These are phyloP conservation scores for Luffia ferchaultella DNA, from an alignment of 2,888 invertebrate genomes.

Conservation along the genomic window DNA sequence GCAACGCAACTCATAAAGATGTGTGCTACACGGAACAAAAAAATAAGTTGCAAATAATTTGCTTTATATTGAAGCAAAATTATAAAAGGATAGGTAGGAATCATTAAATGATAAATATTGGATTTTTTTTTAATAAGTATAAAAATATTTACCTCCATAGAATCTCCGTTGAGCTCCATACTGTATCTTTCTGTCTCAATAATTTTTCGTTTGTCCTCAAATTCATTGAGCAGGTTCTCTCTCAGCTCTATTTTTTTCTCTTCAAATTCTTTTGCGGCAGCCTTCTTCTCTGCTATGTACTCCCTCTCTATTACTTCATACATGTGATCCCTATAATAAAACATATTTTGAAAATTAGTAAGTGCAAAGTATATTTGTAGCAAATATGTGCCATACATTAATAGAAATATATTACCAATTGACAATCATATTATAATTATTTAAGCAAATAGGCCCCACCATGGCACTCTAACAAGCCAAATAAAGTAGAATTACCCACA, in stretches of 20 bases:
- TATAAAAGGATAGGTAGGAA: no score
- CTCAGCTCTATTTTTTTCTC: constrained; percentile 92
- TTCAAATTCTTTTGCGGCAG: constrained; percentile 91
- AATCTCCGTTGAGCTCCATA: constrained; percentile 91
- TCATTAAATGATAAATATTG: no score
- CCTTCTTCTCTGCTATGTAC: constrained; percentile 86
- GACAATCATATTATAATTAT: not conserved
- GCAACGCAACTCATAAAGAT: no score
- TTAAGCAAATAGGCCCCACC: not conserved
- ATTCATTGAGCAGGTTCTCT: constrained; percentile 88
- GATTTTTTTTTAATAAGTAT: no score
- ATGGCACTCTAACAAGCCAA: not conserved
- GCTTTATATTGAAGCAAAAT: no score
- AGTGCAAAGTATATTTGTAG: no score
- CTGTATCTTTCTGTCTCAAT: constrained; percentile 89
- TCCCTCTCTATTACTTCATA: constrained; percentile 89
- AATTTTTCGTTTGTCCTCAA: constrained; percentile 90
- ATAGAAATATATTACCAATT: not conserved
- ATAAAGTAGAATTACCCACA: not conserved
- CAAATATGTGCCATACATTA: no score
- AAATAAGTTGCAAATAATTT: no score
- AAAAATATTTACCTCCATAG: constrained; percentile 80
- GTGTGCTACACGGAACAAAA: no score
- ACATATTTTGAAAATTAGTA: no score
- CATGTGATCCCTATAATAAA: constrained; percentile 73